These are phyloP conservation scores for Sebastes fasciatus DNA, from an alignment of 2,113 vertebrate genomes.

Conservation along the genomic window DNA sequence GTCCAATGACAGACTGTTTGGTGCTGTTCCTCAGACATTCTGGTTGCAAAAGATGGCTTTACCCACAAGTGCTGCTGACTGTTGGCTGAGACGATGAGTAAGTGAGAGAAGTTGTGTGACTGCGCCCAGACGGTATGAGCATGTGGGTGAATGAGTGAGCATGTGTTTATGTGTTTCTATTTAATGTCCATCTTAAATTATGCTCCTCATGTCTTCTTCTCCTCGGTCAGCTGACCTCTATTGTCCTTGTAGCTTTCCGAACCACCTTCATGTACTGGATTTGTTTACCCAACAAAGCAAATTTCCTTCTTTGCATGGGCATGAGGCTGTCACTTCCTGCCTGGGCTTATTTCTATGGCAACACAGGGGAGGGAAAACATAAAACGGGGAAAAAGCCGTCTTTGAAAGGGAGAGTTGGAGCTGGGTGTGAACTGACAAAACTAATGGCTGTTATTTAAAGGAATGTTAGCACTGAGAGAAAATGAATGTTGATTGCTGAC, in stretches of 20 bases:
- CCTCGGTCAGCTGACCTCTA: constrained; percentile 4
- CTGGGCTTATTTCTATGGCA: constrained; percentile 71
- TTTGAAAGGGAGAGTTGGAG: constrained; percentile 31
- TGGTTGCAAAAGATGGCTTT: constrained; percentile 54
- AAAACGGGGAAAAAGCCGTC: not conserved
- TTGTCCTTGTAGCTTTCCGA: constrained; percentile 22
- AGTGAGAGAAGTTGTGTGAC: constrained; percentile 51
- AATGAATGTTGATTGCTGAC: not conserved
- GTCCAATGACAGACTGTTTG: constrained; percentile 41
- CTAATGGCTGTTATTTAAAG: not conserved
- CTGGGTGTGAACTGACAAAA: constrained; percentile 52
- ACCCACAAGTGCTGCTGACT: constrained; percentile 40
- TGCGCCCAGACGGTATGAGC: constrained; percentile 31
- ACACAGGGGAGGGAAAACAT: constrained; percentile 62
- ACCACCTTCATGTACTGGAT: constrained; percentile 53
- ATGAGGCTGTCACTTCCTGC: constrained; percentile 61
- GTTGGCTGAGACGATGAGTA: constrained; percentile 42
- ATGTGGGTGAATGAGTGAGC: constrained; percentile 18
- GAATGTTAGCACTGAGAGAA: constrained; percentile 13
- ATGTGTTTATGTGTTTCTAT: constrained; percentile 49
- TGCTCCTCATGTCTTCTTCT: not conserved
- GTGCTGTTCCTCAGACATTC: constrained; percentile 12
- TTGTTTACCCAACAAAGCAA: constrained; percentile 77
- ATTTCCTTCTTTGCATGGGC: constrained; percentile 77
- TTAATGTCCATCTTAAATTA: not conserved